phyloP scores from a whole-genome alignment of 1,140 invertebrate species.

The Anastrepha ludens region DNA sequence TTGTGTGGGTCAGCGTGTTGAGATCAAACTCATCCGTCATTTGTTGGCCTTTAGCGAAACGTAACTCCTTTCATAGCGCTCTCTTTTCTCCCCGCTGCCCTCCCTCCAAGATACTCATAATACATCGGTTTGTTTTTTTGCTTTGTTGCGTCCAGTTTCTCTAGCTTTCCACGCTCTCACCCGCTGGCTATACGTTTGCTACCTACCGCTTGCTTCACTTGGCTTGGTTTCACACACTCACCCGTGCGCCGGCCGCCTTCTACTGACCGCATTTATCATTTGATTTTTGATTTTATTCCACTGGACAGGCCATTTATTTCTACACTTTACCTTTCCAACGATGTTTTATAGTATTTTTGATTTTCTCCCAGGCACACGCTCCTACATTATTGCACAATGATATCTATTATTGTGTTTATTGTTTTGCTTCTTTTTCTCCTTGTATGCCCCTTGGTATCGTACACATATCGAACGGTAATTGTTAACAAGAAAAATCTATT shows the following conservation, averaged over 20 bases:
- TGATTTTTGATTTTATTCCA: conserved; percentile 54
- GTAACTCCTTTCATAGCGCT: background rate
- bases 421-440: background rate
- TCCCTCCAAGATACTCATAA: background rate
- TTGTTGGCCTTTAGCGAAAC: conserved; percentile 59
- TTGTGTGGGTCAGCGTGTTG: conserved; percentile 67
- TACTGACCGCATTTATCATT: conserved; percentile 66
- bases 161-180: background rate
- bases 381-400: background rate
- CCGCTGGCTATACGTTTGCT: conserved; percentile 12
- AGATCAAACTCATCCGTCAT: conserved; percentile 73
- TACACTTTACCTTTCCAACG: conserved; percentile 56
- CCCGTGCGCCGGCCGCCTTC: background rate
- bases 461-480: conserved; percentile 23
- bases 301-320: conserved; percentile 39
- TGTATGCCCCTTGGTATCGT: background rate
- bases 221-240: conserved; percentile 52
- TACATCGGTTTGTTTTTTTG: background rate
- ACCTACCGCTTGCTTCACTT: conserved; percentile 57
- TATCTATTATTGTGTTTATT: background rate
- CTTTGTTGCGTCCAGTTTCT: background rate
- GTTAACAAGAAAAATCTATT: conserved; percentile 55
- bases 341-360: background rate
- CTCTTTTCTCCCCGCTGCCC: background rate
- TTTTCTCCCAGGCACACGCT: conserved; percentile 20